Evolutionary conservation across 2,113 vertebrate species (phyloP).

Genomic region (Delphinapterus leucas): DNA sequence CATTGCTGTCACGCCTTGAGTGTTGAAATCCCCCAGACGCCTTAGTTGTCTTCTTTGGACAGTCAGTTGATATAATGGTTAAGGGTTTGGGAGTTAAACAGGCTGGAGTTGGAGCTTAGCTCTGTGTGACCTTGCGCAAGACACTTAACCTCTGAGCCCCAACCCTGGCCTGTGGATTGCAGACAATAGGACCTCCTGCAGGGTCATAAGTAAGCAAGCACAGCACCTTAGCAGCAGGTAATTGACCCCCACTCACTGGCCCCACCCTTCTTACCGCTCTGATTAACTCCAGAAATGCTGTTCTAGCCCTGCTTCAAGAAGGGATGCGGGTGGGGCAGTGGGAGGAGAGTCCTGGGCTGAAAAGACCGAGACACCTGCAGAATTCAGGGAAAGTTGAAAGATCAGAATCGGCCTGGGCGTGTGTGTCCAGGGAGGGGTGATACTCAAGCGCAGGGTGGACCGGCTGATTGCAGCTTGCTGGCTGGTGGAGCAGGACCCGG

Average conservation of each 20-base stretch:
- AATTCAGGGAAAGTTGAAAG: neutral
- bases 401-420: neutral
- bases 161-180: neutral
- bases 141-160: neutral
- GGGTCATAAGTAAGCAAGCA: neutral
- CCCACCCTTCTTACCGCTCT: neutral
- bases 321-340: neutral
- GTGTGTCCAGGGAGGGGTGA: neutral
- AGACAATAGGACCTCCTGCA: fast-evolving
- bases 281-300: neutral
- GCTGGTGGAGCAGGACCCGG: fast-evolving
- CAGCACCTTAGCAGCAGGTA: neutral
- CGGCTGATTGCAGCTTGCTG: neutral
- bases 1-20: neutral
- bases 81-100: neutral
- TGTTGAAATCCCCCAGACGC: neutral
- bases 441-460: neutral
- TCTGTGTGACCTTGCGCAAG: neutral
- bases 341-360: neutral
- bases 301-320: neutral
- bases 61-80: neutral
- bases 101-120: neutral
- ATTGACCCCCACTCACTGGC: neutral
- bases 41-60: neutral
- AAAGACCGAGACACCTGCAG: neutral